Evolutionary conservation across 2,797 vertebrate species (phyloP).

Genomic region (Tympanoctomys barrerae): DNA sequence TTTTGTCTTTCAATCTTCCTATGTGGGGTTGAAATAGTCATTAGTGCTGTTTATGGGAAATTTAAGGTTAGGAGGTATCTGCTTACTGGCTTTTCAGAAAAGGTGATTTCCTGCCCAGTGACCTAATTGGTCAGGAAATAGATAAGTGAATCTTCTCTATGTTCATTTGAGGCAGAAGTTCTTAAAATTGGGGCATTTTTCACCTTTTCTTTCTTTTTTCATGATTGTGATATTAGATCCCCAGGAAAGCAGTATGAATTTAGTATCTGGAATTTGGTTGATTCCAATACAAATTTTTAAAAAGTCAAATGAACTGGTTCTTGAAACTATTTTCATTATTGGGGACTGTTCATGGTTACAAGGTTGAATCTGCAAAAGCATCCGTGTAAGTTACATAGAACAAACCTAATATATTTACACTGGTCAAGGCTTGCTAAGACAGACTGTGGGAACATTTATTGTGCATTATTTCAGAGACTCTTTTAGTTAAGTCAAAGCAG

Average conservation of each 20-base stretch:
- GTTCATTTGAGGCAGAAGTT: constrained; percentile 40
- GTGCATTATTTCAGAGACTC: constrained; percentile 50
- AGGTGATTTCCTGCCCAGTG: constrained; percentile 75
- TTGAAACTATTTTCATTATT: constrained; percentile 70
- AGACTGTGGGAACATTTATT: constrained; percentile 57
- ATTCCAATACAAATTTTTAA: constrained; percentile 40
- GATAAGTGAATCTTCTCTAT: constrained; percentile 57
- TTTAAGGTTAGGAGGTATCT: constrained; percentile 59
- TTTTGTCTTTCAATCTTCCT: constrained; percentile 46
- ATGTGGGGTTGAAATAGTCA: not conserved
- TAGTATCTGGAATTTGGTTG: constrained; percentile 69
- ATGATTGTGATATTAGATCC: constrained; percentile 54
- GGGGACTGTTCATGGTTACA: constrained; percentile 2
- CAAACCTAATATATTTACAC: constrained; percentile 62
- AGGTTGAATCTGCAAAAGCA: not conserved
- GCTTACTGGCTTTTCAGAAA: constrained; percentile 73
- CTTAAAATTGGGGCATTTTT: constrained; percentile 53
- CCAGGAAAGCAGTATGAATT: constrained; percentile 57
- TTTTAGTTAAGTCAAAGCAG: constrained; percentile 69
- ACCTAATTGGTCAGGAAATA: constrained; percentile 77
- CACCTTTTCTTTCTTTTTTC: constrained; percentile 23
- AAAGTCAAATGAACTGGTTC: constrained; percentile 55
- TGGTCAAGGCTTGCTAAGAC: constrained; percentile 31
- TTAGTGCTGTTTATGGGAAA: constrained; percentile 62
- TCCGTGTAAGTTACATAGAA: not conserved